Base-by-base conservation (phyloP, 2,797 vertebrate genomes). In the Heteromormyrus szaboi region DNA sequence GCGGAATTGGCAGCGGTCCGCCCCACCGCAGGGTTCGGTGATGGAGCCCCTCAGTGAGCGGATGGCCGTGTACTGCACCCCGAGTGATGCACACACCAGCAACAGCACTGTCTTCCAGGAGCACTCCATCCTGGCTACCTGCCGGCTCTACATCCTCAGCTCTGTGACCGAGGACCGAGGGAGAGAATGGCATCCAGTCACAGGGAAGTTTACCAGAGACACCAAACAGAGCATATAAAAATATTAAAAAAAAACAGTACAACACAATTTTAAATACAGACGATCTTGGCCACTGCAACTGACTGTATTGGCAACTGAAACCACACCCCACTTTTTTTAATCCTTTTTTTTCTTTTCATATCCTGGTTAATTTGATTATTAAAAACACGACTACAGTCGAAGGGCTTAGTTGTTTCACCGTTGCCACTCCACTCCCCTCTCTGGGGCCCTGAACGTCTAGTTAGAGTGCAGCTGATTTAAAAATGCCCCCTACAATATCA, bases 101-200 rank as follows among this genome's bases (percentile, higher is more conserved):
- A 97, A 92, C 92, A 96, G 90, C 90, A 97, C 93, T 0, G 95
- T 95, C 94, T 96, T 97, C 96, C 96, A 97, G 91, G 96, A 96
- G 91, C 96, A 97, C 95, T 96, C 96, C 96, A 97, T 97, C 91
- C 92, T 93, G 33, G 90, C 90, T 90, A 68, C 90, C 89, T 86
- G 68, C 89, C 89, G 91, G 89, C 90, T 91, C 94, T 94, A 94
- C 94, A 94, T 96, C 90, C 93, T 95, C 93, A 88, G 93, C 95
- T 46, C 51, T 37, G 53, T 37, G 51, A 41, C 76, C 8, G 54
- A 50, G 14, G 50, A 93, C 88, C 92, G 11, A 90, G 48, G 90
- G 85, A 86, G 51, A 88, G 41, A 86, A 46, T 4, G 33, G 51
- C 41, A 37, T 72, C 85, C 25, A 14, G 51, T 37, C 81, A 84